Conservation (phyloP, 2,113 vertebrate species). For the Falco punctatus region DNA sequence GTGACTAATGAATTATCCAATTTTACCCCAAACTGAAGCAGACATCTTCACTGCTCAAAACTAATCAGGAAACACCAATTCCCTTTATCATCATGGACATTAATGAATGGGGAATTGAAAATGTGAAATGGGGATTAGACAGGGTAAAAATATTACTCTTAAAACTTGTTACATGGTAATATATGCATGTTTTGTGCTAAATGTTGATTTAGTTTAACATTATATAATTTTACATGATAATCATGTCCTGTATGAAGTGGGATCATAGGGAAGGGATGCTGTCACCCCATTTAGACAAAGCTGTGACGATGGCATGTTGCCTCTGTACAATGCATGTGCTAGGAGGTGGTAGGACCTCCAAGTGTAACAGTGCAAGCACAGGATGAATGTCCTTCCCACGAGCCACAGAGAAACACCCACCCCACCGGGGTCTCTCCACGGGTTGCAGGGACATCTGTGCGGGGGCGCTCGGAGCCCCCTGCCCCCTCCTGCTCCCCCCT, state of each 20-base stretch:
- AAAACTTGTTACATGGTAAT: not conserved
- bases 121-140: not conserved
- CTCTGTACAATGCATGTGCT: no score
- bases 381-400: rapidly evolving
- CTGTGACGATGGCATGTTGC: rapidly evolving
- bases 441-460: not conserved
- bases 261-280: not conserved
- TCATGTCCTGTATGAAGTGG: not conserved
- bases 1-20: slow-evolving; percentile 28
- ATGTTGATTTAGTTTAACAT: not conserved
- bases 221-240: not conserved
- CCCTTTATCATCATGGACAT: not conserved
- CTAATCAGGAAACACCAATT: slow-evolving; percentile 20
- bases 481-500: not conserved
- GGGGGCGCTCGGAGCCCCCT: not conserved
- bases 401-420: rapidly evolving
- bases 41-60: not conserved
- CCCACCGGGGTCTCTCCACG: rapidly evolving
- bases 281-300: not conserved
- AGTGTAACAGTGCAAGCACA: rapidly evolving
- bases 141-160: not conserved
- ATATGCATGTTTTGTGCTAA: not conserved
- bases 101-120: not conserved
- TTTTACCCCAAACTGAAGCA: not conserved
- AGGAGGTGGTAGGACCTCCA: not conserved